phyloP scores from a whole-genome alignment of 1,140 invertebrate genomes.

The Diorhabda carinulata region DNA sequence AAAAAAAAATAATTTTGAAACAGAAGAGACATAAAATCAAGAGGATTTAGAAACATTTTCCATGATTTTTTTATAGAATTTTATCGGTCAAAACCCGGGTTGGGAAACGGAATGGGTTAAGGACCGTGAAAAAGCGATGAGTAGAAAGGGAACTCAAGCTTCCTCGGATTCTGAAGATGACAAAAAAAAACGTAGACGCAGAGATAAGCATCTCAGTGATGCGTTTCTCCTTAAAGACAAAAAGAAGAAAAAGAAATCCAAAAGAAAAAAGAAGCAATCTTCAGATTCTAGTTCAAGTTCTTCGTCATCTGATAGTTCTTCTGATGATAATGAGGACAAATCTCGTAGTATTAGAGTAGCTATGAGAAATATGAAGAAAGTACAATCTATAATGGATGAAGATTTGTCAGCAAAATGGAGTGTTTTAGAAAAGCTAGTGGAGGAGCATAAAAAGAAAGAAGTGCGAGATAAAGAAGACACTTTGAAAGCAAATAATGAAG shows the following conservation, averaged over 20 bases:
- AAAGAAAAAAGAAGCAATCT: conserved; percentile 43
- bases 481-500: conserved; percentile 26
- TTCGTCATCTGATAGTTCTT: conserved; percentile 51
- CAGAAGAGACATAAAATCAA: too few relatives aligned
- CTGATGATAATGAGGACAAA: conserved; percentile 52
- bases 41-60: too few relatives aligned
- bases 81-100: conserved; percentile 74
- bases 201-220: conserved; percentile 36
- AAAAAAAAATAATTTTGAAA: too few relatives aligned
- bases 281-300: conserved; percentile 49
- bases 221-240: conserved; percentile 24
- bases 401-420: conserved; percentile 46
- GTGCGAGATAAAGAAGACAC: conserved; percentile 26
- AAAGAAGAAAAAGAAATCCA: conserved; percentile 38
- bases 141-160: conserved; percentile 31
- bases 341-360: conserved; percentile 62
- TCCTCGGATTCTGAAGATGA: conserved; percentile 28
- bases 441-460: conserved; percentile 48
- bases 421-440: conserved; percentile 47
- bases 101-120: conserved; percentile 82
- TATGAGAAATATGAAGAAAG: conserved; percentile 61
- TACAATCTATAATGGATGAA: conserved; percentile 50
- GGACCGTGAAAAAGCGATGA: conserved; percentile 66
- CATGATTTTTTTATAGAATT: conserved; percentile 55
- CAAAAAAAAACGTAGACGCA: conserved; percentile 7